Conservation (phyloP, 2,888 invertebrate genomes). For the Cryptocephalus moraei region DNA sequence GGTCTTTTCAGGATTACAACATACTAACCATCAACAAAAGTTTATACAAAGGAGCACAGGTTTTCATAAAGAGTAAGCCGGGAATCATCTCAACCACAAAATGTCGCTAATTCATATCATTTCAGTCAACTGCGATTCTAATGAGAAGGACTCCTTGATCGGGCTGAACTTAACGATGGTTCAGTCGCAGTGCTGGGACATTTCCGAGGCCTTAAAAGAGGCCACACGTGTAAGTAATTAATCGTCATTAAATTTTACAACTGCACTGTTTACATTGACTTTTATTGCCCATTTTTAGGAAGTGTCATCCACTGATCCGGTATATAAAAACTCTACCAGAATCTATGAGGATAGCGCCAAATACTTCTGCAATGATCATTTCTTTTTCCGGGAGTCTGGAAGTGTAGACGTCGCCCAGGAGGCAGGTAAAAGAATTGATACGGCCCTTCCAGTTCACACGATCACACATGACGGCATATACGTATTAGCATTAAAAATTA, state of each 20-base stretch:
- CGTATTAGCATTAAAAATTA: slow-evolving; percentile 46
- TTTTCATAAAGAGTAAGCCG: slow-evolving; percentile 57
- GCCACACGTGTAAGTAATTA: slow-evolving; percentile 26
- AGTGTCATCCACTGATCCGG: slow-evolving; percentile 8
- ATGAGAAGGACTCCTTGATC: slow-evolving; percentile 32
- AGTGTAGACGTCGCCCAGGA: slow-evolving; percentile 15
- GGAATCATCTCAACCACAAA: background rate
- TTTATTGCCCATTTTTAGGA: slow-evolving; percentile 12
- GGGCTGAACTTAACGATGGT: slow-evolving; percentile 44
- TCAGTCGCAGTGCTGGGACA: slow-evolving; percentile 49
- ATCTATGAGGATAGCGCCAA: slow-evolving; percentile 17
- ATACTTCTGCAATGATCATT: slow-evolving; percentile 31
- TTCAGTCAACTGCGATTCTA: slow-evolving; percentile 41
- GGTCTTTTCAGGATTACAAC: slow-evolving; percentile 36
- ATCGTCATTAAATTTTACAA: too few relatives aligned
- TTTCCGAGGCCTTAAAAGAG: slow-evolving; percentile 27
- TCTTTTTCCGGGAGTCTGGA: slow-evolving; percentile 25
- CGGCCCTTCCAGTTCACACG: slow-evolving; percentile 40
- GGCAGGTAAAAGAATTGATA: slow-evolving; percentile 1
- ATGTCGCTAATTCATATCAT: slow-evolving; percentile 5
- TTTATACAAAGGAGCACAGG: slow-evolving; percentile 60
- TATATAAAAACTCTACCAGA: slow-evolving; percentile 12
- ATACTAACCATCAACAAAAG: slow-evolving; percentile 47
- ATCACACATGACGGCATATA: slow-evolving; percentile 65
- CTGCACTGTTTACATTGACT: too few relatives aligned